phyloP scores from a whole-genome alignment of 2,797 vertebrate genomes.

The Gambusia yucatana region DNA sequence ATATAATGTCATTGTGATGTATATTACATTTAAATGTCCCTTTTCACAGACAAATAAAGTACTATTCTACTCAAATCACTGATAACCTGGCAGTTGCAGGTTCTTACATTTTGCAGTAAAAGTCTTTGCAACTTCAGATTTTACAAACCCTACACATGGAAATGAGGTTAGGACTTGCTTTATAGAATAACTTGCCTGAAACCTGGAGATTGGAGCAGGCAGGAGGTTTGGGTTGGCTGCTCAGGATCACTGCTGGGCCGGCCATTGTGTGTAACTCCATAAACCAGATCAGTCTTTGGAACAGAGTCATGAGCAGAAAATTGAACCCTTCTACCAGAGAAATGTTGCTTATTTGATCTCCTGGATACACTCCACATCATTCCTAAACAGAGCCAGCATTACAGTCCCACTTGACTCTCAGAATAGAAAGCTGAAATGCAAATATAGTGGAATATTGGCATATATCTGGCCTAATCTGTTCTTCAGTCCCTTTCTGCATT shows the following conservation, averaged over 20 bases:
- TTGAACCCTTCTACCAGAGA: neutral
- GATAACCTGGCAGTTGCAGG: neutral
- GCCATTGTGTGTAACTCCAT: neutral
- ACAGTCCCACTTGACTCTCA: neutral
- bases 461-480: neutral
- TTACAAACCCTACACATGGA: neutral
- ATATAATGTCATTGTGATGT: neutral
- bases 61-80: neutral
- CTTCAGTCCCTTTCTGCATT: neutral
- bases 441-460: neutral
- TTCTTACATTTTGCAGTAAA: neutral
- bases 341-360: constrained; percentile 2
- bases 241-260: neutral
- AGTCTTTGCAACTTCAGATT: neutral
- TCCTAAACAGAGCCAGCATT: neutral
- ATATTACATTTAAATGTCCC: neutral
- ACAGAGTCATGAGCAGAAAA: neutral
- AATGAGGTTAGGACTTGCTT: neutral
- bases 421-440: neutral
- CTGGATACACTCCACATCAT: neutral
- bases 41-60: neutral
- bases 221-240: neutral
- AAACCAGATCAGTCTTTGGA: neutral
- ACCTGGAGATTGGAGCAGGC: neutral
- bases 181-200: neutral